Conservation (phyloP, 2,888 invertebrate genomes). For the Cephus pygmeus region DNA sequence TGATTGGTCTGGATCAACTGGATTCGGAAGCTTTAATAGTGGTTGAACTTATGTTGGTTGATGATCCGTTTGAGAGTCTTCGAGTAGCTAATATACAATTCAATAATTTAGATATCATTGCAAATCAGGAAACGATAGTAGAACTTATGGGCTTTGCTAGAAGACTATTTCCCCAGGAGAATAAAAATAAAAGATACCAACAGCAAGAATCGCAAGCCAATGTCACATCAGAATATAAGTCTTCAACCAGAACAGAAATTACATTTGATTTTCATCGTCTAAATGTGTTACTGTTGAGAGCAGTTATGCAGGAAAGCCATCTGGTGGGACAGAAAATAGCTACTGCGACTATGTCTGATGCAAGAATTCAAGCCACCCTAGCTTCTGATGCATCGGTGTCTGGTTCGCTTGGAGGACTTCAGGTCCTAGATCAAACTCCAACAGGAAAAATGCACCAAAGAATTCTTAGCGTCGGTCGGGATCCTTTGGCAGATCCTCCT, state of each 20-base stretch:
- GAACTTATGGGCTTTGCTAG: constrained; percentile 91
- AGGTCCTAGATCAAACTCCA: constrained; percentile 88
- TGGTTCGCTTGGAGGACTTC: constrained; percentile 92
- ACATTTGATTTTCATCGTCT: constrained; percentile 94
- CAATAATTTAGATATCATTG: constrained; percentile 94
- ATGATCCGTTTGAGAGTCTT: constrained; percentile 53
- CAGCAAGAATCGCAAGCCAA: constrained; percentile 54
- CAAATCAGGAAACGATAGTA: constrained; percentile 95
- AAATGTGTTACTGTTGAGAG: constrained; percentile 87
- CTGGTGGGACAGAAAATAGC: constrained; percentile 89
- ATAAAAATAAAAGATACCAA: constrained; percentile 35
- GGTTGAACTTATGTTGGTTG: constrained; percentile 83
- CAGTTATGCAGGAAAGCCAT: constrained; percentile 78
- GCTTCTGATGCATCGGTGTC: constrained; percentile 74
- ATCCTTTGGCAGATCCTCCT: constrained; percentile 72
- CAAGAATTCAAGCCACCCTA: constrained; percentile 86
- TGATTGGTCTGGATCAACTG: constrained; percentile 54
- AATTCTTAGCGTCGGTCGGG: constrained; percentile 86
- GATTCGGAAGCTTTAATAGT: constrained; percentile 81
- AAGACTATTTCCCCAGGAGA: constrained; percentile 72
- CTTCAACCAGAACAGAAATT: constrained; percentile 77
- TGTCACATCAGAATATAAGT: constrained; percentile 41
- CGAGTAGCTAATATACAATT: constrained; percentile 90
- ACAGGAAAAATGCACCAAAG: constrained; percentile 86
- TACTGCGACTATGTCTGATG: constrained; percentile 92